Evolutionary conservation across 2,888 invertebrate species (phyloP).

Genomic region (Salticus scenicus): DNA sequence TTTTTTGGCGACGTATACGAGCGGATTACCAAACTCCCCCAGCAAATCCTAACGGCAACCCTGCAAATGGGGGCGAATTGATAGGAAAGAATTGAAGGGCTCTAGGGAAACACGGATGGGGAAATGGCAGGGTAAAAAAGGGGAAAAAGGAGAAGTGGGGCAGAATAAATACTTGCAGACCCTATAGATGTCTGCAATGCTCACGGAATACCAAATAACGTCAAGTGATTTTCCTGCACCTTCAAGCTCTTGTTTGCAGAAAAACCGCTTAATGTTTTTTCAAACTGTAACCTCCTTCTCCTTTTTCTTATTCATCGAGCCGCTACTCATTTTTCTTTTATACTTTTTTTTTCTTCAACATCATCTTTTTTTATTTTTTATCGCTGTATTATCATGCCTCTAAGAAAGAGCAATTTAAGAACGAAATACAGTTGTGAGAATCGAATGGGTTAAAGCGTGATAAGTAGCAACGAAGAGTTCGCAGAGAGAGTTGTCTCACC

Average conservation of each 20-base stretch:
- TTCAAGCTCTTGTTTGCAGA: conserved; percentile 66
- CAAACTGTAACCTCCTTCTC: conserved; percentile 64
- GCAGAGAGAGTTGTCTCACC: conserved; percentile 34
- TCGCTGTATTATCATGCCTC: conserved; percentile 35
- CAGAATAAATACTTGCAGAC: conserved; percentile 66
- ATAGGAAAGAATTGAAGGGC: conserved; percentile 69
- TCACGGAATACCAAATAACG: conserved; percentile 67
- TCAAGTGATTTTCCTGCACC: conserved; percentile 68
- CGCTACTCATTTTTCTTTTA: conserved; percentile 4
- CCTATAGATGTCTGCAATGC: conserved; percentile 67
- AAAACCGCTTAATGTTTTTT: conserved; percentile 70
- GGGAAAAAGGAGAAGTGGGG: conserved; percentile 50
- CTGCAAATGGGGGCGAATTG: conserved; percentile 68
- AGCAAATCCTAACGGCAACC: conserved; percentile 55
- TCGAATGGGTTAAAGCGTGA: conserved; percentile 44
- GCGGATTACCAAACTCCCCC: conserved; percentile 48
- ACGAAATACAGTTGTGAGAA: conserved; percentile 30
- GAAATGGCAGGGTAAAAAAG: conserved; percentile 68
- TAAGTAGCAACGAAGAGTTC: conserved; percentile 41
- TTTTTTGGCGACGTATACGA: conserved; percentile 25
- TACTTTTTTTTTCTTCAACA: conserved; percentile 31
- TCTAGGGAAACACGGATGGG: conserved; percentile 68
- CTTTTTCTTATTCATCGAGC: conserved; percentile 36
- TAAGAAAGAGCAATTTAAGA: conserved; percentile 57
- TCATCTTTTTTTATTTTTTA: conserved; percentile 9